phyloP scores from a whole-genome alignment of 2,888 invertebrate genomes.

The Drosophila monieri region DNA sequence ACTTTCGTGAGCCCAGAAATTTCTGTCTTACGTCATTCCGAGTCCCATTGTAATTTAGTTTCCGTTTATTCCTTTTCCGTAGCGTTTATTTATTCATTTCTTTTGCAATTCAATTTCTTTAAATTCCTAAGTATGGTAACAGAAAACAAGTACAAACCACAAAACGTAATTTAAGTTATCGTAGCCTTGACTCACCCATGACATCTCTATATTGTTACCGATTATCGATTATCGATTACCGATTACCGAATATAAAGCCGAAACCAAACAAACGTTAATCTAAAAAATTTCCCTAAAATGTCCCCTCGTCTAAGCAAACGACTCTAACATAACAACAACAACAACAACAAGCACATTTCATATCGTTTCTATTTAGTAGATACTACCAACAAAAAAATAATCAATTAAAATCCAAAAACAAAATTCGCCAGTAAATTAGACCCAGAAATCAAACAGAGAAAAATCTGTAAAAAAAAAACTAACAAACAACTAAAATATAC shows the following conservation, averaged over 20 bases:
- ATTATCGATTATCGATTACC: background rate
- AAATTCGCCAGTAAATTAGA: slow-evolving; percentile 37
- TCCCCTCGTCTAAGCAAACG: slow-evolving; percentile 48
- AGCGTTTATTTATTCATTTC: slow-evolving; percentile 19
- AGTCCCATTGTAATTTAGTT: slow-evolving; percentile 8
- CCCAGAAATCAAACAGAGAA: slow-evolving; percentile 28
- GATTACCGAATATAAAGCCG: slow-evolving; percentile 13
- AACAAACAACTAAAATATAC: slow-evolving; percentile 43
- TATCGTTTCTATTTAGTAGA: slow-evolving; percentile 63
- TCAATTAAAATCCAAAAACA: slow-evolving; percentile 33
- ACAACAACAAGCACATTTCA: slow-evolving; percentile 76
- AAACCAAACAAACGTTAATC: slow-evolving; percentile 6
- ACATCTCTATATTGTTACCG: slow-evolving; percentile 21
- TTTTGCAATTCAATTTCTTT: slow-evolving; percentile 17
- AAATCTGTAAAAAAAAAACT: slow-evolving; percentile 22
- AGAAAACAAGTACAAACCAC: slow-evolving; percentile 28
- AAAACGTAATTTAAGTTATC: slow-evolving; percentile 36
- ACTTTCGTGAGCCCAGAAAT: slow-evolving; percentile 14
- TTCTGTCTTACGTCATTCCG: slow-evolving; percentile 13
- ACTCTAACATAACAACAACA: slow-evolving; percentile 72
- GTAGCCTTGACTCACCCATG: slow-evolving; percentile 34
- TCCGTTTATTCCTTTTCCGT: slow-evolving; percentile 20
- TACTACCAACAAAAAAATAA: slow-evolving; percentile 38
- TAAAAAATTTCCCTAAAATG: slow-evolving; percentile 19
- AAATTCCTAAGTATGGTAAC: slow-evolving; percentile 25